These are phyloP conservation scores for Drosophila asahinai DNA, from an alignment of 1,140 invertebrate genomes.

Conservation along the genomic window DNA sequence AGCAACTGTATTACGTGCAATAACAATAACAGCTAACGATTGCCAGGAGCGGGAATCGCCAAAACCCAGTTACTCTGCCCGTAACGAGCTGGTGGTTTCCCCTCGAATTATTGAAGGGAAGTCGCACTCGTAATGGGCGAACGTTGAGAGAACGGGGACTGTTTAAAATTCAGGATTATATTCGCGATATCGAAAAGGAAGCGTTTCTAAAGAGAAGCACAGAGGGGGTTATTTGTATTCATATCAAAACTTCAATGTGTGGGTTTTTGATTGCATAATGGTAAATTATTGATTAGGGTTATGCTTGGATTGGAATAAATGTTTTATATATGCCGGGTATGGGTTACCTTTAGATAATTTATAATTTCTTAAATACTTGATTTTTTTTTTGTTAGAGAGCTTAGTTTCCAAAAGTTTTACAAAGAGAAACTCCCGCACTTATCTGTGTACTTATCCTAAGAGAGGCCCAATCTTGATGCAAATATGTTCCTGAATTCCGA, in stretches of 20 bases:
- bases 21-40: constrained; percentile 35
- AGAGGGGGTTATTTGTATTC: constrained; percentile 5
- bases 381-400: no score
- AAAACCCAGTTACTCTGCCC: constrained; percentile 21
- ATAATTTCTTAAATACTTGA: no score
- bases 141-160: constrained; percentile 11
- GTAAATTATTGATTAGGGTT: neutral
- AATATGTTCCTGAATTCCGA: neutral
- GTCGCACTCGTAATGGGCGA: constrained; percentile 15
- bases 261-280: neutral
- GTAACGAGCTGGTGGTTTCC: constrained; percentile 37
- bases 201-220: constrained; percentile 3
- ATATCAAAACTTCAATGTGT: neutral
- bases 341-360: no score
- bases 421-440: no score
- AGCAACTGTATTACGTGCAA: constrained; percentile 29
- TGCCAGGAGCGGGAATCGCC: constrained; percentile 7
- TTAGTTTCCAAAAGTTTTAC: neutral
- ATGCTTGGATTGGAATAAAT: neutral
- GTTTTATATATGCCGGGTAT: neutral
- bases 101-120: constrained; percentile 33
- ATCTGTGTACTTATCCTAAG: neutral
- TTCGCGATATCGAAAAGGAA: constrained; percentile 1
- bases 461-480: neutral
- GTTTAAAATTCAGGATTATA: constrained; percentile 28